Base-by-base conservation (phyloP, 2,888 invertebrate species). In the Sceliomorpha sp. region DNA sequence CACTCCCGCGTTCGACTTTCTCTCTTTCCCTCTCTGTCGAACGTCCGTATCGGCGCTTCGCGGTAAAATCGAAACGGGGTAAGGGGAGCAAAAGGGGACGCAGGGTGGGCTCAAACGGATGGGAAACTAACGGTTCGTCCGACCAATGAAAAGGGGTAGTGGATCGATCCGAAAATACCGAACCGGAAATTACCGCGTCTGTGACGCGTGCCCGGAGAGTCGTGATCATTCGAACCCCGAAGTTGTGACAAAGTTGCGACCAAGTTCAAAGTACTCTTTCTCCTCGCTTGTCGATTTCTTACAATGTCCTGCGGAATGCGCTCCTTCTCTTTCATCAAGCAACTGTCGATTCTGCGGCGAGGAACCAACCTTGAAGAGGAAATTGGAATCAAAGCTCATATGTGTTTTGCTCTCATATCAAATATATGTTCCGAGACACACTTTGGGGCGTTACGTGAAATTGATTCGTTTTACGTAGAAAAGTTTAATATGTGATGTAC, bases 151-250 rank as follows among this genome's bases (percentile, higher is more conserved):
- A 80, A 79, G 75, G 81, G 79, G 79, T 81, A 75, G 79, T 67
- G 72, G 75, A 81, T 81, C 81, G 79, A 80, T 80, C 77, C 74
- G 74, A 80, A 79, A 80, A 78, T 77, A 74, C 64, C 55, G 58
- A 63, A 56, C 66, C 64, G 70, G 70, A 70, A 70, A 70, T 70
- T 66, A 62, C 70, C 56, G 55, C 64, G 66, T 70, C 70, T 60
- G 70, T 45, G 60, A 64, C 63, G 70, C 70, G 70, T 70, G 60
- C n/a, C 70, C 70, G 42, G 37, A 55, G 59, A 60, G 48, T 44
- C 59, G 48, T 55, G 48, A 67, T 55, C 53, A 66, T 20, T 51
- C 31, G 32, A 45, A 58, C n/a, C 44, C 55, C 27, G 48, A 55
- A 55, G 34, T 60, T 51, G 67, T 40, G 37, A 48, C 55, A 48